phyloP scores from a whole-genome alignment of 2,888 invertebrate species.

The Eudasyphora cyanicolor region DNA sequence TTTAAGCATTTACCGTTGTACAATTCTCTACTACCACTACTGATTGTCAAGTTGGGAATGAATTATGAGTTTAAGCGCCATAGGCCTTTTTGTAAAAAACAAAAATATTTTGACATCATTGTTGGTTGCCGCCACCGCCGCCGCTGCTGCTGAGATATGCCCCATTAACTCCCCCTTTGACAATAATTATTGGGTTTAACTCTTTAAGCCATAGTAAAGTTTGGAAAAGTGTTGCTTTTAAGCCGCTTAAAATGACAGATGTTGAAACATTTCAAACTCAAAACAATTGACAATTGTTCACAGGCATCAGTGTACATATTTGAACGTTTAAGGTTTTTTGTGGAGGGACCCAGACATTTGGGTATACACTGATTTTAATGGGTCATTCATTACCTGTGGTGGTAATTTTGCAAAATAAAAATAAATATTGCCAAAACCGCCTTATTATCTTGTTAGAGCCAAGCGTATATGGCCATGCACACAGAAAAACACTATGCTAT shows the following conservation, averaged over 20 bases:
- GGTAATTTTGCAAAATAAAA: not conserved
- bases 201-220: not conserved
- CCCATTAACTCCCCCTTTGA: not conserved
- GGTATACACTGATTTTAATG: not conserved
- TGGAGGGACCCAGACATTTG: not conserved
- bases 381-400: constrained; percentile 1
- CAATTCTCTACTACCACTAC: constrained; percentile 35
- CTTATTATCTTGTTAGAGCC: not conserved
- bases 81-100: constrained; percentile 18
- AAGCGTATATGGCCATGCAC: no score
- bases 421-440: not conserved
- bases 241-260: constrained; percentile 49
- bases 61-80: constrained; percentile 63
- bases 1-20: not conserved
- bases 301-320: not conserved
- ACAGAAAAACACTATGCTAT: no score
- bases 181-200: constrained; percentile 2
- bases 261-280: constrained; percentile 47
- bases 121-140: no score
- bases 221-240: constrained; percentile 30
- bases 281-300: constrained; percentile 36
- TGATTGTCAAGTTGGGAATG: constrained; percentile 47
- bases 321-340: not conserved
- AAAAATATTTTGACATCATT: constrained; percentile 15
- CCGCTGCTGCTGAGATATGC: constrained; percentile 10